These are phyloP conservation scores for Coelopa pilipes DNA, from an alignment of 2,888 invertebrate species.

Conservation along the genomic window DNA sequence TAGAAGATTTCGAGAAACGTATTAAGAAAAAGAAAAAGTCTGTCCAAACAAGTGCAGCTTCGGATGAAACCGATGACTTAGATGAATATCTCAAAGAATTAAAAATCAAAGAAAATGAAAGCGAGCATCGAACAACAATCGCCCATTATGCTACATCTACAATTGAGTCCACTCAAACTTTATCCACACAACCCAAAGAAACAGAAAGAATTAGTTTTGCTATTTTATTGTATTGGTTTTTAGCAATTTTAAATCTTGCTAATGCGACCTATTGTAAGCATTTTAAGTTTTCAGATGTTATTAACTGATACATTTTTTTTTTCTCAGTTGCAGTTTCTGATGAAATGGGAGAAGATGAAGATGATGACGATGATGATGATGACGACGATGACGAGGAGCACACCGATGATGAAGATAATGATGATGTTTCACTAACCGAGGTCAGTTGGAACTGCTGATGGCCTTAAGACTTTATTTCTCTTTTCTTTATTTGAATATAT, in stretches of 20 bases:
- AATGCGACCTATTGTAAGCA: slow-evolving; percentile 64
- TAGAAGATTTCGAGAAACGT: slow-evolving; percentile 63
- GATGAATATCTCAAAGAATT: slow-evolving; percentile 66
- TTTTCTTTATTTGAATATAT: neutral
- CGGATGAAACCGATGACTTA: slow-evolving; percentile 60
- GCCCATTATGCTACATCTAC: slow-evolving; percentile 25
- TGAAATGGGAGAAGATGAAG: slow-evolving; percentile 50
- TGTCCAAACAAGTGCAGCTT: slow-evolving; percentile 21
- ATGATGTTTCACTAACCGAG: slow-evolving; percentile 66
- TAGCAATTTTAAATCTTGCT: slow-evolving; percentile 64
- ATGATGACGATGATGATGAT: slow-evolving; percentile 65
- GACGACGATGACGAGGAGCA: slow-evolving; percentile 70
- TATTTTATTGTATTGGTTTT: slow-evolving; percentile 63
- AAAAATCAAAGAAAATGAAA: slow-evolving; percentile 53
- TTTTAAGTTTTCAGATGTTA: slow-evolving; percentile 45
- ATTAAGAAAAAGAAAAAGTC: slow-evolving; percentile 58
- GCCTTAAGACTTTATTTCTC: neutral
- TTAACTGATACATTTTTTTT: slow-evolving; percentile 54
- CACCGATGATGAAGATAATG: slow-evolving; percentile 70
- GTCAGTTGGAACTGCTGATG: slow-evolving; percentile 45
- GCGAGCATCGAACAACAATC: slow-evolving; percentile 28
- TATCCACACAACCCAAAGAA: slow-evolving; percentile 20
- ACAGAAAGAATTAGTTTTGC: slow-evolving; percentile 52
- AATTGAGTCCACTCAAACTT: slow-evolving; percentile 32
- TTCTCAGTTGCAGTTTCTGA: slow-evolving; percentile 44